A percentile compares a stretch with the other conserved stretches of the same genome.
Evolutionary conservation across 1,140 invertebrate species (phyloP).

Genomic region (Lethocerus indicus): DNA sequence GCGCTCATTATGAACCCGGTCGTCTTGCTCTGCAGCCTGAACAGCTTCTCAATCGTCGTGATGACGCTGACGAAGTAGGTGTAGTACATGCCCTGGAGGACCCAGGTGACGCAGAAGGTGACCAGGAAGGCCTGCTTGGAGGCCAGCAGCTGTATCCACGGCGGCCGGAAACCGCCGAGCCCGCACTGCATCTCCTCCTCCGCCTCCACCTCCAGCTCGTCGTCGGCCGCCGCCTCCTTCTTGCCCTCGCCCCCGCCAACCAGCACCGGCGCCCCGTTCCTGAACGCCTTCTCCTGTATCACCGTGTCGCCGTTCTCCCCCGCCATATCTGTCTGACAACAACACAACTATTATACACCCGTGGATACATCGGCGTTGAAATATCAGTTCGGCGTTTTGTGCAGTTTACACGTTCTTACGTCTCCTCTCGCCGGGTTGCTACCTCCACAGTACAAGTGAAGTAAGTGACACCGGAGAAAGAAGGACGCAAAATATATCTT

Average conservation of each 20-base stretch:
- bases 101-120: conserved; percentile 75
- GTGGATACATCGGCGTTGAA: too few relatives aligned
- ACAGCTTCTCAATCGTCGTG: conserved; percentile 92
- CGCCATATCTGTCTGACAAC: too few relatives aligned
- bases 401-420: too few relatives aligned
- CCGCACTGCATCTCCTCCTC: conserved; percentile 38
- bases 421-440: too few relatives aligned
- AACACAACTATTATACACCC: too few relatives aligned
- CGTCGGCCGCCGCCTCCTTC: background rate
- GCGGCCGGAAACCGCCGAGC: conserved; percentile 45
- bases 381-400: too few relatives aligned
- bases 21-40: conserved; percentile 87
- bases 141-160: conserved; percentile 57
- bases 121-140: conserved; percentile 80
- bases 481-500: too few relatives aligned
- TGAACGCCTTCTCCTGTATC: background rate
- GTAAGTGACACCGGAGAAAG: too few relatives aligned
- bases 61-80: conserved; percentile 94
- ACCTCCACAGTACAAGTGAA: too few relatives aligned
- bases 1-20: conserved; percentile 86
- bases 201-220: conserved; percentile 1
- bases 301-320: conserved; percentile 1
- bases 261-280: background rate
- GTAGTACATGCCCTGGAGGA: conserved; percentile 84
- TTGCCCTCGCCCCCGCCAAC: background rate